Evolutionary conservation across 2,888 invertebrate species (phyloP), one percentile per base, ranked within the genome.

Genomic region (Blera fallax): DNA sequence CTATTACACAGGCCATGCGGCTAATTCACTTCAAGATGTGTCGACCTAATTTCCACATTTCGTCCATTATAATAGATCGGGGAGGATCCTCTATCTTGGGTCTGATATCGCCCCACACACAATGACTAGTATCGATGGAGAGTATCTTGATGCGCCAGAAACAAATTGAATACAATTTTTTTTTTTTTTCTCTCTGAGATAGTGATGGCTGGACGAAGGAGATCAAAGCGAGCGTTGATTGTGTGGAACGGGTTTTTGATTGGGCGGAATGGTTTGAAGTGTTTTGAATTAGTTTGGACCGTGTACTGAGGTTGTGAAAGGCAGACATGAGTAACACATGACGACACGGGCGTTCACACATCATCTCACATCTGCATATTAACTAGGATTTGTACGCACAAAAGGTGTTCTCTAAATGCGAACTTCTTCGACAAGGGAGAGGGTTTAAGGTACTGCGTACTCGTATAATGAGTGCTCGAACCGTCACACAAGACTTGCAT

Each of bases 11-110:
- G 70, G 32, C 43, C 37, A 21, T 43, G 70, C 78, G 79, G 83
- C 83, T 84, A 84, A 84, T 84, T 84, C 79, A 79, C 43, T 64
- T 79, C 69, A 84, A 79, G 79, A 69, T 74, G 58, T 72, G 67
- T 73, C 79, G 83, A 79, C 79, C 83, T 79, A 79, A 84, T 84
- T 84, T 84, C 58, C 74, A 84, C 83, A 84, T 74, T 79, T 74
- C 64, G 50, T 74, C 74, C 79, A 84, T 79, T 84, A 69, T 64
- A 69, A 62, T 69, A 79, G 79, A 70, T 70, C 74, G 79, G 67
- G 79, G 73, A 69, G 79, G 82, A 67, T 72, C 69, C 27, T 58
- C 67, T 73, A 69, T 69, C 62, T 48, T 32, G 40, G 58, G 11
- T 48, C 32, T 37, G 32, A 73, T 79, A 84, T 83, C 83, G 67